Conservation (phyloP, 2,797 vertebrate species). For the Sebastes matsubarae region DNA sequence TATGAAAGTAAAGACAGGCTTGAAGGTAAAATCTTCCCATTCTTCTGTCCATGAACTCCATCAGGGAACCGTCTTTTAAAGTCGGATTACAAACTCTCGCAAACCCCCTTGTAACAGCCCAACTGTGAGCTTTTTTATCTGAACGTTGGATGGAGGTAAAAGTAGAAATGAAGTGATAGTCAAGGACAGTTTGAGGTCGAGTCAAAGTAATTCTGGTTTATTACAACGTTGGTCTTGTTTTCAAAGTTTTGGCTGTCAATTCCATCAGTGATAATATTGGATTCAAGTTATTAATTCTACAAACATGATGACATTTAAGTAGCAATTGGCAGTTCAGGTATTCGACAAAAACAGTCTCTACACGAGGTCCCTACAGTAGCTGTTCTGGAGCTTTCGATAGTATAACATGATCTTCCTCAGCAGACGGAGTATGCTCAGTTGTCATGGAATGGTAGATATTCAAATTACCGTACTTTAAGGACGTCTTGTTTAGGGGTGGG, state of each 20-base stretch:
- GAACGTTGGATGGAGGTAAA: constrained; percentile 1
- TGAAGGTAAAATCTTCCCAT: constrained; percentile 13
- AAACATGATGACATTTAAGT: neutral
- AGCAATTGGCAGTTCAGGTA: neutral
- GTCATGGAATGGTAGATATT: neutral
- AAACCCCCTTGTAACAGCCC: neutral
- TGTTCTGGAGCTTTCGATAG: neutral
- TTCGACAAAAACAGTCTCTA: neutral
- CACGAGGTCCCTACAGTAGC: neutral
- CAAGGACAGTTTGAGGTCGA: constrained; percentile 28
- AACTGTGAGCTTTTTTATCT: constrained; percentile 20
- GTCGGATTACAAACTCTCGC: constrained; percentile 18
- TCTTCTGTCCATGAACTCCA: constrained; percentile 35
- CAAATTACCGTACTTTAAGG: neutral
- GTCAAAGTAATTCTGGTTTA: neutral
- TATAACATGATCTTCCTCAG: neutral
- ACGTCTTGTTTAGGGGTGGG: too few relatives aligned
- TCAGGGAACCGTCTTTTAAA: constrained; percentile 35
- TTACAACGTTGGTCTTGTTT: neutral
- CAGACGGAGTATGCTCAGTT: neutral
- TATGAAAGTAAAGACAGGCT: constrained; percentile 9
- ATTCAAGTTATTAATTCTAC: neutral
- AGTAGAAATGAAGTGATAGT: neutral
- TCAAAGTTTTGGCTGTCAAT: neutral
- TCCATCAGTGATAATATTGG: neutral